Percentiles rank a stretch among this genome's conserved stretches.
These are phyloP conservation scores for Sebastes schlegelii DNA, from an alignment of 2,113 vertebrate genomes.

Conservation along the genomic window DNA sequence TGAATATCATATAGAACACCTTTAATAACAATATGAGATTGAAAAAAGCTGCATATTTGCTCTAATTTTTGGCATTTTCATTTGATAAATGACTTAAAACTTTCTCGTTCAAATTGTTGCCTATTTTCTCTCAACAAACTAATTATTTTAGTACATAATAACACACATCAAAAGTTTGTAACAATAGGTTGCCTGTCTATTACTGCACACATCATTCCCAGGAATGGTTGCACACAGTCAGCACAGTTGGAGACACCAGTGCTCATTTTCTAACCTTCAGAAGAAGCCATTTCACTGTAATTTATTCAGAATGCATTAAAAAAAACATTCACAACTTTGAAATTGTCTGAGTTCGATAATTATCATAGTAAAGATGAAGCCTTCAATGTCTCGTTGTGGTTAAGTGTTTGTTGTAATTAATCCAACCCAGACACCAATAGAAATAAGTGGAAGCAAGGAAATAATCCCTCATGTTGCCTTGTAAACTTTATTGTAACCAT, in stretches of 20 bases:
- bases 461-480: neutral
- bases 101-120: neutral
- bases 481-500: slow-evolving; percentile 34
- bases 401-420: slow-evolving; percentile 22
- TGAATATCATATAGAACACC: no score
- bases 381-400: neutral
- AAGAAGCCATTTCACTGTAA: slow-evolving; percentile 5
- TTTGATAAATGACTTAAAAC: neutral
- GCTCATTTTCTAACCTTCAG: slow-evolving; percentile 20
- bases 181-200: neutral
- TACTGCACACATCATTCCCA: neutral
- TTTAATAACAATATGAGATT: no score
- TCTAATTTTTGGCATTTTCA: neutral
- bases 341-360: slow-evolving; percentile 1
- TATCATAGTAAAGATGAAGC: neutral
- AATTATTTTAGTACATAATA: slow-evolving; percentile 1
- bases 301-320: neutral
- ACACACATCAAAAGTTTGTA: neutral
- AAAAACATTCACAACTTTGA: neutral
- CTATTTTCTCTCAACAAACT: neutral
- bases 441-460: neutral
- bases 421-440: slow-evolving; percentile 5
- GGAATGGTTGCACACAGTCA: neutral
- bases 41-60: no score
- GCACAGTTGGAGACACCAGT: slow-evolving; percentile 1